Percentiles rank a stretch among this genome's conserved stretches.
Conservation (phyloP, 92 coral and sea anemone species). For the Hydrozoanthus gracilis region DNA sequence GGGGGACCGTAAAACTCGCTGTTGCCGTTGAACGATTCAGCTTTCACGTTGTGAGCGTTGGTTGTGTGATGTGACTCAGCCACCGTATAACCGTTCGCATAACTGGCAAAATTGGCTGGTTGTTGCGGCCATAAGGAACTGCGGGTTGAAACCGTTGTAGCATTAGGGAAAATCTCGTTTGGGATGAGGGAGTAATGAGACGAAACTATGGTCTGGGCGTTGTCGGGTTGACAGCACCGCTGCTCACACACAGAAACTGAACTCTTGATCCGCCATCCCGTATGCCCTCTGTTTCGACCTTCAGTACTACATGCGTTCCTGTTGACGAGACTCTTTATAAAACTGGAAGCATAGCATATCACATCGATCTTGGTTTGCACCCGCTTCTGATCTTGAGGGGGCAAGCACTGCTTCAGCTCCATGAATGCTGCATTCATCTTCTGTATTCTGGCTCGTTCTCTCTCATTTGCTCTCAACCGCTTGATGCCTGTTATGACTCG, state of each 20-base stretch:
- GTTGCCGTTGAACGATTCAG: not conserved
- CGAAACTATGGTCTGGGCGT: slow-evolving; percentile 36
- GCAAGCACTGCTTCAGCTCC: slow-evolving; percentile 60
- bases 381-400: slow-evolving; percentile 37
- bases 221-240: slow-evolving; percentile 34
- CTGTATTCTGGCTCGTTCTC: slow-evolving; percentile 62
- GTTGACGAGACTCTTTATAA: slow-evolving; percentile 44
- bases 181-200: slow-evolving; percentile 27
- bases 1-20: slow-evolving; percentile 34
- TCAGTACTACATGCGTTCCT: not conserved
- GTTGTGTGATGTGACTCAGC: not conserved
- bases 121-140: not conserved
- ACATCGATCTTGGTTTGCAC: slow-evolving; percentile 61
- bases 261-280: slow-evolving; percentile 30
- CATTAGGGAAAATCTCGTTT: slow-evolving; percentile 7
- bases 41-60: slow-evolving; percentile 2
- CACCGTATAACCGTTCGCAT: not conserved
- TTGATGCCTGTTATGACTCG: slow-evolving; percentile 43
- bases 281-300: slow-evolving; percentile 25
- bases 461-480: slow-evolving; percentile 60
- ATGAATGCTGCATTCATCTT: slow-evolving; percentile 65
- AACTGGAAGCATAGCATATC: slow-evolving; percentile 50
- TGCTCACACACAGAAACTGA: slow-evolving; percentile 38
- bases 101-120: not conserved
- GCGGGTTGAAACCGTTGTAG: not conserved